Evolutionary conservation across 2,888 invertebrate genomes (phyloP).

Genomic region (Drosophila neotestacea): DNA sequence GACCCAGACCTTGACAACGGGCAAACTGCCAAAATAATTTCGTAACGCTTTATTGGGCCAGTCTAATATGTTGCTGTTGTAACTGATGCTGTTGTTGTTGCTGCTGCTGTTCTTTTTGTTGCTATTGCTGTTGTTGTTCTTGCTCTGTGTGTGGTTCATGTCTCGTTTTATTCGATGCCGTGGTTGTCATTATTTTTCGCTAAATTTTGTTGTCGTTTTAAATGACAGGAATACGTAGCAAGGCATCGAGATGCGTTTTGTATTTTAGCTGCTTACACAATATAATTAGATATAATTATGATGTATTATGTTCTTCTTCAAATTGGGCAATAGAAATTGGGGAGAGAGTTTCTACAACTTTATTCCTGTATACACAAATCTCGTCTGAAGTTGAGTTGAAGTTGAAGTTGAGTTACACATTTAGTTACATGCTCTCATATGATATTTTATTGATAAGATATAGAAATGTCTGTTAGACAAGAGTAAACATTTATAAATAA

Average conservation of each 20-base stretch:
- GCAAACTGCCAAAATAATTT: slow-evolving; percentile 70
- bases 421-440: background rate
- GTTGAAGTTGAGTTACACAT: background rate
- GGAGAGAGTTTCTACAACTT: background rate
- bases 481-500: no score
- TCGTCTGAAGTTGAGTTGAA: background rate
- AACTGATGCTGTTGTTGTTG: slow-evolving; percentile 7
- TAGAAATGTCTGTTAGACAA: no score
- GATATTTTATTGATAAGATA: no score
- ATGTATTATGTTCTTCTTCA: slow-evolving; percentile 14
- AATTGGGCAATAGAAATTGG: slow-evolving; percentile 2
- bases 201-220: slow-evolving; percentile 39
- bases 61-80: slow-evolving; percentile 15
- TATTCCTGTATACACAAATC: background rate
- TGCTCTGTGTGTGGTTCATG: slow-evolving; percentile 8
- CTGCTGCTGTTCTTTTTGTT: slow-evolving; percentile 4
- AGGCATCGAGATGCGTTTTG: slow-evolving; percentile 14
- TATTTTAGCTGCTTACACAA: slow-evolving; percentile 22
- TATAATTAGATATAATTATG: slow-evolving; percentile 37
- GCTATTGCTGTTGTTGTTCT: background rate
- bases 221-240: slow-evolving; percentile 34
- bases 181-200: slow-evolving; percentile 32
- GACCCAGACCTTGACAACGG: slow-evolving; percentile 53
- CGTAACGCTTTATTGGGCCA: slow-evolving; percentile 59
- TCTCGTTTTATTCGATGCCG: slow-evolving; percentile 23